Evolutionary conservation across 1,140 invertebrate genomes (phyloP), one percentile per base, ranked within the genome.

Genomic region (Drosophila littoralis): DNA sequence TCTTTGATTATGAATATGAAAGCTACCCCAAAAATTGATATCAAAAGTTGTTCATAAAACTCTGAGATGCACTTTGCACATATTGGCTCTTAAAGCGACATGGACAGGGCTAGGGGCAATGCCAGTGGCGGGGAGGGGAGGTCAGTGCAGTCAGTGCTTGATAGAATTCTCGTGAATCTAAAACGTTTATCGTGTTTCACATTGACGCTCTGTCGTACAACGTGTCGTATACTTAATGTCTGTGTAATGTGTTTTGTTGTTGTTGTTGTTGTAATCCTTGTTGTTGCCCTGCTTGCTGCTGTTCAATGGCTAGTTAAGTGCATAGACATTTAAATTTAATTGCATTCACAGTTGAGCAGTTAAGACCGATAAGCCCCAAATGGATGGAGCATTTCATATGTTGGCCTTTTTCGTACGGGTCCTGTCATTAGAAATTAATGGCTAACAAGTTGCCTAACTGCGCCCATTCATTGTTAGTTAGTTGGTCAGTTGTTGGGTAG

Each of bases 121-220:
- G 13, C 13, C 28, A 33, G 17, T 15, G 17, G 46, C 46, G 51
- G 8, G 8, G 15, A 9, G 28, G 13, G 15, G 15, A 45, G 15
- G 13, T n/a, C 45, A 22, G 7, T 15, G 51, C 33, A 55, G 13
- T 6, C 4, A 35, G 48, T n/a, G n/a, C 33, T 36, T 38, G 13
- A 15, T 54, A 10, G 32, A 7, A 15, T 54, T 12, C 10, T 12
- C 58, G 64, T 58, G 38, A 63, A 69, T 45, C 69, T 66, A 71
- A 81, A 73, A 73, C 64, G 79, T 82, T 85, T 88, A 88, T 73
- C 75, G 58, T 81, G 75, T 85, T 66, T 45, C 32, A 17, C 10
- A 33, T 32, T n/a, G 22, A 50, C 46, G 57, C 54, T 69, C 33
- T 69, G 50, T 40, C 40, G 28, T 33, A 28, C 33, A 50, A 66